phyloP scores from a whole-genome alignment of 2,113 vertebrate species.

The Psephotus haematonotus region DNA sequence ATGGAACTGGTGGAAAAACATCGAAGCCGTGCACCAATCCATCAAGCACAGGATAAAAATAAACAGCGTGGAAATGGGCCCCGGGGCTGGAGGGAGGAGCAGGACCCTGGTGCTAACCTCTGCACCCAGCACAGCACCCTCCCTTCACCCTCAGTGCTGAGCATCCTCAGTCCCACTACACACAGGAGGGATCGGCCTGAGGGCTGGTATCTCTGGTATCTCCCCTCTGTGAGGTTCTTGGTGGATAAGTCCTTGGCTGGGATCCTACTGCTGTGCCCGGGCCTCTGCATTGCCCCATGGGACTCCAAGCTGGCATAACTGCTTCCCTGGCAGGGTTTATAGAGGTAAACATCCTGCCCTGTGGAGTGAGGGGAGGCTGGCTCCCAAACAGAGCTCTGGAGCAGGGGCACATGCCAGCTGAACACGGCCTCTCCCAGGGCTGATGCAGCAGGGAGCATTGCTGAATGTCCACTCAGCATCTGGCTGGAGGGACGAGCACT shows the following conservation, averaged over 20 bases:
- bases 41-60: slow-evolving; percentile 35
- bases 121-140: background rate
- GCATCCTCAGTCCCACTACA: background rate
- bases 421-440: background rate
- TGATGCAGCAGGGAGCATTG: background rate
- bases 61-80: background rate
- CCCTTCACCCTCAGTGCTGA: fast-evolving
- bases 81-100: background rate
- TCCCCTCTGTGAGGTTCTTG: background rate
- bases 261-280: background rate
- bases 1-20: slow-evolving; percentile 23
- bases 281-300: background rate
- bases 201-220: background rate
- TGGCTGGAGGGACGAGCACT: background rate
- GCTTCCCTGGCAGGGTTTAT: background rate
- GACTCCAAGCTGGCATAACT: background rate
- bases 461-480: fast-evolving
- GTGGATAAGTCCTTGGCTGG: background rate
- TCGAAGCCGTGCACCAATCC: background rate
- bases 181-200: background rate
- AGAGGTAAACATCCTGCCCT: background rate
- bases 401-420: background rate
- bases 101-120: background rate
- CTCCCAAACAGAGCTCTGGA: background rate
- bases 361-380: background rate